Base-by-base conservation (phyloP, 2,797 vertebrate genomes). In the Podargus strigoides region DNA sequence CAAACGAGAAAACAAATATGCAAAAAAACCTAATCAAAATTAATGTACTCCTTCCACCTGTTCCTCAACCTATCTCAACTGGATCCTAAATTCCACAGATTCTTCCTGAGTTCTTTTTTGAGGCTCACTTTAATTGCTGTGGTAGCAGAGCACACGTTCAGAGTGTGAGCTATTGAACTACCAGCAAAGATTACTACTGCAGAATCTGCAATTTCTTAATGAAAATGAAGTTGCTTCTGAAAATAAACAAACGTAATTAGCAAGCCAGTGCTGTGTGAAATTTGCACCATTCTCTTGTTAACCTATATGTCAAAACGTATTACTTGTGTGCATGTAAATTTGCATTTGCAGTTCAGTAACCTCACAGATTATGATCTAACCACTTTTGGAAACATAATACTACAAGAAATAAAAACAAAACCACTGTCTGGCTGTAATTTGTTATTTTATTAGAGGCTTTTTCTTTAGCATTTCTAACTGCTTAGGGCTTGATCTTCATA, bases 131-230 rank as follows among this genome's bases (percentile, higher is more conserved):
- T 79, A 81, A 59, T 90, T 83, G 39, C 60, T 67, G n/a, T 36
- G 79, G 47, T 34, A 69, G 85, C 70, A 89, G 63, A 95, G 74
- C 52, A 78, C 82, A 62, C 14, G 6, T 63, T 89, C 55, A 69
- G 67, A 87, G 19, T 53, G 44, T 76, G 60, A 97, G 94, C 67
- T 88, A 85, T 18, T 93, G 90, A 96, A 92, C 84, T 73, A 91
- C 63, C 78, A 74, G 78, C 55, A 87, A 96, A 84, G 90, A 93
- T 69, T 85, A 87, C 60, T 93, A 94, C 3, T 95, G 95, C 92
- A 92, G 86, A 96, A 95, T 96, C 93, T 96, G 96, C 96, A 96
- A 89, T 87, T 96, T 94, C 96, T 94, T 97, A 97, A 97, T 95
- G 96, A 96, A 97, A 95, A 97, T 92, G 83, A 96, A 95, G 93